A percentile compares a stretch with the other conserved stretches of the same genome.
These are phyloP conservation scores for Phrynosoma platyrhinos DNA, from an alignment of 2,113 vertebrate genomes.

Conservation along the genomic window DNA sequence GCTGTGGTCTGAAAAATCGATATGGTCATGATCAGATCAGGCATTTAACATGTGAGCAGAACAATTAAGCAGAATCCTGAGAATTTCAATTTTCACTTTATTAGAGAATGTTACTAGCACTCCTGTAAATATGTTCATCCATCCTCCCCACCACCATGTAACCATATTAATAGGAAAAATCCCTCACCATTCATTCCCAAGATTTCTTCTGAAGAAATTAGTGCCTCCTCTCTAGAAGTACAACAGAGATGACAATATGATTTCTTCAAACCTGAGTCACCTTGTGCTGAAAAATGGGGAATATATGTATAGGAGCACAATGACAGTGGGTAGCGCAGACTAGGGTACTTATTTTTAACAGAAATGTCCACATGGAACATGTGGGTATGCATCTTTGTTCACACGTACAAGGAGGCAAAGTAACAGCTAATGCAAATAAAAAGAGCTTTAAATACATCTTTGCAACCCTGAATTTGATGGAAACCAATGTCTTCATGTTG, in stretches of 20 bases:
- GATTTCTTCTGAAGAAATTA: not conserved
- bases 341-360: not conserved
- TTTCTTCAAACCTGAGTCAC: not conserved
- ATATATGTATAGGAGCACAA: not conserved
- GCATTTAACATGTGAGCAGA: not conserved
- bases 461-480: not conserved
- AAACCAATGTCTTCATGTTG: not conserved
- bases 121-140: too few species aligned
- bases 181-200: not conserved
- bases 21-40: not conserved
- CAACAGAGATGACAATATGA: not conserved
- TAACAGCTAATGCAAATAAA: not conserved
- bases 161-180: not conserved
- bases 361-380: not conserved
- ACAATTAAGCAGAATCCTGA: not conserved
- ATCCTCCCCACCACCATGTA: too few species aligned
- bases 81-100: not conserved
- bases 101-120: not conserved
- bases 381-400: not conserved
- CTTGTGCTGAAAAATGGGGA: not conserved
- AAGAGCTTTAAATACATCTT: not conserved
- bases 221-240: not conserved
- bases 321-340: not conserved
- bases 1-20: not conserved
- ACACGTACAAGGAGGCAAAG: not conserved